Conservation (phyloP, 1,140 invertebrate genomes). For the Trinorchestia longiramus region DNA sequence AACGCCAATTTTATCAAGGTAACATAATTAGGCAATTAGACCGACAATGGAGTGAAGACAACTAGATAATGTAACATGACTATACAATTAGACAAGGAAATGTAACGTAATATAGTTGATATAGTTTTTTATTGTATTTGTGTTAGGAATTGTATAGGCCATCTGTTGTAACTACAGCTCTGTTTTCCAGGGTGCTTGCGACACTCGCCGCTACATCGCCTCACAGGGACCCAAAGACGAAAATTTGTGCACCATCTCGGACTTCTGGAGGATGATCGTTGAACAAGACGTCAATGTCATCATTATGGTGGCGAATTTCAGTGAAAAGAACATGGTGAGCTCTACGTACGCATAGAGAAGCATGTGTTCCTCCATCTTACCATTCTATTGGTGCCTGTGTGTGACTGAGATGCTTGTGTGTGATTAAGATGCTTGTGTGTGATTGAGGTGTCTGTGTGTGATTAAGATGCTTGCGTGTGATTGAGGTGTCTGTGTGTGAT, state of each 20-base stretch:
- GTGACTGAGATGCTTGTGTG: no score
- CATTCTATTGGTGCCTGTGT: no score
- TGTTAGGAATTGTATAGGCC: no score
- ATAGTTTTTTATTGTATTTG: no score
- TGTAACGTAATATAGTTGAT: neutral
- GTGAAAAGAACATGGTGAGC: neutral
- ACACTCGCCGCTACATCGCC: neutral
- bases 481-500: no score
- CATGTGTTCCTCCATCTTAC: no score
- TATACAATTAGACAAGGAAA: neutral
- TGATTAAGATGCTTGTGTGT: no score
- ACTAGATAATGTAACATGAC: neutral
- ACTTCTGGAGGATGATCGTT: conserved; percentile 34
- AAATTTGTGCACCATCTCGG: conserved; percentile 11
- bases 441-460: no score
- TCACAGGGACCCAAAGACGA: neutral
- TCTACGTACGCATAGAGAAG: no score
- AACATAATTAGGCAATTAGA: neutral
- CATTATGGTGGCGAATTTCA: conserved; percentile 38
- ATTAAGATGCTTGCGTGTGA: no score
- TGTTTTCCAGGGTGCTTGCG: neutral
- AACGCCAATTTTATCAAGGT: conserved; percentile 52
- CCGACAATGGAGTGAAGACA: neutral
- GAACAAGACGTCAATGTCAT: conserved; percentile 39
- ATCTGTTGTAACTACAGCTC: neutral